Evolutionary conservation across 2,888 invertebrate species (phyloP), one percentile per base, ranked within the genome.

Genomic region (Agriotes lineatus): DNA sequence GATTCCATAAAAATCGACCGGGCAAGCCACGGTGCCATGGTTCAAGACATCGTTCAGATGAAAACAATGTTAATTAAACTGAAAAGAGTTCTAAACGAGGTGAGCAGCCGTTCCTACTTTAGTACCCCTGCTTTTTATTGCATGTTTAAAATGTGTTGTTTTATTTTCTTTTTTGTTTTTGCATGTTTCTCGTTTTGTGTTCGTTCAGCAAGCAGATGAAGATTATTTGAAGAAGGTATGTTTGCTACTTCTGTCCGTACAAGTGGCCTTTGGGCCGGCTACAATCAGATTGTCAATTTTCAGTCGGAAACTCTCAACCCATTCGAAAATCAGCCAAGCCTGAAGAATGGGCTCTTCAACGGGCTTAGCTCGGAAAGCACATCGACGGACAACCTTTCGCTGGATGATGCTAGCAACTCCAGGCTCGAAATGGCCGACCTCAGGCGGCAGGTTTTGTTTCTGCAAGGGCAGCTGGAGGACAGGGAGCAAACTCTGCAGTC

Each of bases 291-390:
- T 52, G 0, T 52, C n/a, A 12, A 12, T 33, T 30, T 50, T 33
- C 86, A 94, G 94, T 91, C 93, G 83, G 93, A 94, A 87, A 92
- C 93, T 90, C 92, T 93, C 90, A 93, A 93, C 91, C 93, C 93
- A 89, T 93, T 94, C 88, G 91, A 93, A 82, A 90, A 86, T 86
- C 81, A 82, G 75, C 67, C 70, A 35, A 61, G 71, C 22, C 77
- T 85, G 72, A 85, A 88, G 85, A 90, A 90, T 88, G 90, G 90
- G 86, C 88, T 89, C 85, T 88, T 89, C 85, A 89, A 88, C 82
- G 85, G 88, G 82, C 85, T 86, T 82, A 84, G 84, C 79, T 85
- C 82, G 83, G 85, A 86, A 84, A 25, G 19, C 7, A 39, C 60
- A 9, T 61, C 67, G n/a, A 85, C 72, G 14, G 74, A 73, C 22